These are phyloP conservation scores for Emydoidea blandingii DNA, from an alignment of 2,797 vertebrate genomes.

Conservation along the genomic window DNA sequence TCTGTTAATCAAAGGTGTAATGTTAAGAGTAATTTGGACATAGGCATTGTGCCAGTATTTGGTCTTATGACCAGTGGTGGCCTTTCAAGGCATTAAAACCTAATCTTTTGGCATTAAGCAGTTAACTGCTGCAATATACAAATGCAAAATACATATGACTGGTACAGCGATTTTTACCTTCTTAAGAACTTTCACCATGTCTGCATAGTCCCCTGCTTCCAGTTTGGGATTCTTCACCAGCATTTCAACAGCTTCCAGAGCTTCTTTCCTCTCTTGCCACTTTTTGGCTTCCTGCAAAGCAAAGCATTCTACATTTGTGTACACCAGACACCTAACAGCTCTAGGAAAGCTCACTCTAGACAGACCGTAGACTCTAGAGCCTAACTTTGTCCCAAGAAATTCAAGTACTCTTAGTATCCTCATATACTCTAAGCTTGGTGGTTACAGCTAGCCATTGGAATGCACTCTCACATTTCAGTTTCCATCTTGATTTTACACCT, in stretches of 20 bases:
- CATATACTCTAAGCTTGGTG: not conserved
- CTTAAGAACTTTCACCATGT: conserved; percentile 94
- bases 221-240: conserved; percentile 94
- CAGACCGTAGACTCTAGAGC: not conserved
- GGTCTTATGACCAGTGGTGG: not conserved
- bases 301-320: conserved; percentile 13
- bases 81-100: not conserved
- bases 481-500: not conserved
- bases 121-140: not conserved
- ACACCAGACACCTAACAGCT: not conserved
- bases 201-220: conserved; percentile 95
- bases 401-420: not conserved
- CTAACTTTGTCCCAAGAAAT: not conserved
- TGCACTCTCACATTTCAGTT: not conserved
- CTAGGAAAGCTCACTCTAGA: not conserved
- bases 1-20: not conserved
- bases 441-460: not conserved
- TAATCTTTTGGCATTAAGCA: not conserved
- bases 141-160: not conserved
- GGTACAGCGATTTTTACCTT: conserved; percentile 84
- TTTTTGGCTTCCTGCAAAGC: conserved; percentile 95
- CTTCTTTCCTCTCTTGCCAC: conserved; percentile 99
- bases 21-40: not conserved
- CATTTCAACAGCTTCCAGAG: conserved; percentile 91
- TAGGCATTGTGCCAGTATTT: not conserved